Conservation (phyloP, 2,797 vertebrate genomes). For the Gastrophryne carolinensis region DNA sequence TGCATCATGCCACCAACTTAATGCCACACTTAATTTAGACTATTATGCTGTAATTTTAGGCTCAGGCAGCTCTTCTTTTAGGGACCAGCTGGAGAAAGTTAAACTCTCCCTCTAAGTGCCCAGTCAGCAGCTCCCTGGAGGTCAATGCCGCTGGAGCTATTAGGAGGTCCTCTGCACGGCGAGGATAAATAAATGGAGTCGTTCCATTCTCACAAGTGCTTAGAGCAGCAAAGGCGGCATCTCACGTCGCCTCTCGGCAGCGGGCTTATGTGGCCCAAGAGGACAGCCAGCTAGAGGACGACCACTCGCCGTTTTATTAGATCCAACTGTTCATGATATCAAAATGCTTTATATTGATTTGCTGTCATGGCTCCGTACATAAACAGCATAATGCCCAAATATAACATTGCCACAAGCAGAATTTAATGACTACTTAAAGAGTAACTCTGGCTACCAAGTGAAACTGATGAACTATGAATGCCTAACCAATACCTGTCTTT, state of each 20-base stretch:
- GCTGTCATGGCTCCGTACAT: not conserved
- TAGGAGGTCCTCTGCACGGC: constrained; percentile 41
- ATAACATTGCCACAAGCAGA: not conserved
- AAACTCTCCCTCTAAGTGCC: constrained; percentile 35
- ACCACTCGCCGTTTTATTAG: constrained; percentile 40
- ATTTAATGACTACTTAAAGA: too few relatives aligned
- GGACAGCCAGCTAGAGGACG: constrained; percentile 39
- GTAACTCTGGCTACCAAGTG: too few relatives aligned
- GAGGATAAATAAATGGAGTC: constrained; percentile 28
- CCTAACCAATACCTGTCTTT: too few relatives aligned
- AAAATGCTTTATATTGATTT: constrained; percentile 33
- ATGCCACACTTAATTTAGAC: constrained; percentile 44
- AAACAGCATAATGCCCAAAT: not conserved
- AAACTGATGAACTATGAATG: too few relatives aligned
- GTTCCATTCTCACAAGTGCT: constrained; percentile 35
- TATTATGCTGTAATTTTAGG: constrained; percentile 49
- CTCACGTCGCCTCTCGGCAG: constrained; percentile 18
- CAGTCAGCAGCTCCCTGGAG: constrained; percentile 52
- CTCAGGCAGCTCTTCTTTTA: constrained; percentile 47
- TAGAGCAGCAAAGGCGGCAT: constrained; percentile 38
- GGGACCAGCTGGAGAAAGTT: constrained; percentile 48
- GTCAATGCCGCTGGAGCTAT: constrained; percentile 39
- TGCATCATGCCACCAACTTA: constrained; percentile 45
- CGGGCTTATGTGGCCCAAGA: constrained; percentile 45
- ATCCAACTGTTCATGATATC: constrained; percentile 41